Evolutionary conservation across 2,113 vertebrate genomes (phyloP), one percentile per base, ranked within the genome.

Genomic region (Delphinapterus leucas): DNA sequence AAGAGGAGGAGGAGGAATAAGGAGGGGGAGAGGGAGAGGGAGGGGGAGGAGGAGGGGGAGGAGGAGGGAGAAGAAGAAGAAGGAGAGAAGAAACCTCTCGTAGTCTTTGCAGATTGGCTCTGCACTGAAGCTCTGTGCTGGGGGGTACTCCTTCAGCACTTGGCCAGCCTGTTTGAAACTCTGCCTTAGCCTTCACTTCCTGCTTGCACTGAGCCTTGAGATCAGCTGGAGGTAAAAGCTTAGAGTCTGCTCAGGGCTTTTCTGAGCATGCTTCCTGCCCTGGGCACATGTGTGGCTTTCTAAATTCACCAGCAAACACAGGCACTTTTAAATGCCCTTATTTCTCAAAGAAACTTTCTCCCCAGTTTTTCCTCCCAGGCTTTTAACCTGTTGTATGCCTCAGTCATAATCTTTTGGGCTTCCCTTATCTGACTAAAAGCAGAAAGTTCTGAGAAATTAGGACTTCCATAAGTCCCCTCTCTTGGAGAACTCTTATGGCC

Each of bases 11-110:
- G 15, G 49, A 17, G 15, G 15, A 53, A 1, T 15, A 38, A 38
- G 2, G 44, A 47, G 0, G 10, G 4, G 49, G 49, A 55, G 53
- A 5, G 17, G 53, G 5, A 55, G 53, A 1, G 18, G 53, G 5
- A 18, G 53, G 1, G 18, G 18, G 53, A 18, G 6, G 53, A 20
- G 18, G 53, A 55, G 18, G 53, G 1, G 2, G 17, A 20, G 18
- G 53, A 5, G 2, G 17, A 20, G 18, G 6, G 53, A 20, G 17
- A 20, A 55, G 53, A 20, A 55, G 53, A 20, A 55, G 53, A 55
- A 60, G 17, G 8, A 18, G 38, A 44, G 47, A 14, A 63, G 15
- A 9, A n/a, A 25, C 0, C 0, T 17, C 17, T 5, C 13, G 65
- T 60, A 44, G 23, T 21, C 14, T 88, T 96, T 73, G n/a, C 49